Evolutionary conservation across 1,140 invertebrate species (phyloP).

Genomic region (Neocloeon triangulifer): DNA sequence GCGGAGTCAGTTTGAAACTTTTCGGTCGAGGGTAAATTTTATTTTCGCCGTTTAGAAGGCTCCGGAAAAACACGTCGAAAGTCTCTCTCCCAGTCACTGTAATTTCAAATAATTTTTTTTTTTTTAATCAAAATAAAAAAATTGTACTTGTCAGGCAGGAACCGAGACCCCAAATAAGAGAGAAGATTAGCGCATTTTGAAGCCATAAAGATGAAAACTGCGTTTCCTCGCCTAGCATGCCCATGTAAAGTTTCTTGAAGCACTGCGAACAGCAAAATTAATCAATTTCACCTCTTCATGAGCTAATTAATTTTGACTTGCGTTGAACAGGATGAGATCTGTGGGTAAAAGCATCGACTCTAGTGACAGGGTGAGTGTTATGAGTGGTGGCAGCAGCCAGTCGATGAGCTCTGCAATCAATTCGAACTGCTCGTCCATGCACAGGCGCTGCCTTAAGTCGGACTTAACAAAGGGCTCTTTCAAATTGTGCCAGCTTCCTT

Average conservation of each 20-base stretch:
- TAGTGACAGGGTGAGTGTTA: too few species aligned
- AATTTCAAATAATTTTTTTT: slow-evolving; percentile 8
- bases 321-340: too few species aligned
- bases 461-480: slow-evolving; percentile 48
- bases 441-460: too few species aligned
- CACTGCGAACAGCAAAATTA: too few species aligned
- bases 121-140: slow-evolving; percentile 5
- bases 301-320: too few species aligned
- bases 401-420: slow-evolving; percentile 46
- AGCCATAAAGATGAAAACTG: slow-evolving; percentile 52
- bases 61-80: slow-evolving; percentile 60
- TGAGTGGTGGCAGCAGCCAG: slow-evolving; percentile 57
- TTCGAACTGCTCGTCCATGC: slow-evolving; percentile 34
- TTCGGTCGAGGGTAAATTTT: slow-evolving; percentile 66
- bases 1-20: slow-evolving; percentile 65
- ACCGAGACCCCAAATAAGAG: slow-evolving; percentile 66
- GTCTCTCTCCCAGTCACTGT: slow-evolving; percentile 38
- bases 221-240: slow-evolving; percentile 38
- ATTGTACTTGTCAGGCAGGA: slow-evolving; percentile 35
- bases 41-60: slow-evolving; percentile 48
- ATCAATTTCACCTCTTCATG: too few species aligned
- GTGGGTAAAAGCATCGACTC: too few species aligned
- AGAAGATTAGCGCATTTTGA: slow-evolving; percentile 64
- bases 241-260: slow-evolving; percentile 40
- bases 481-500: slow-evolving; percentile 57